Base-by-base conservation (phyloP, 2,888 invertebrate species). In the Apodemia zela region DNA sequence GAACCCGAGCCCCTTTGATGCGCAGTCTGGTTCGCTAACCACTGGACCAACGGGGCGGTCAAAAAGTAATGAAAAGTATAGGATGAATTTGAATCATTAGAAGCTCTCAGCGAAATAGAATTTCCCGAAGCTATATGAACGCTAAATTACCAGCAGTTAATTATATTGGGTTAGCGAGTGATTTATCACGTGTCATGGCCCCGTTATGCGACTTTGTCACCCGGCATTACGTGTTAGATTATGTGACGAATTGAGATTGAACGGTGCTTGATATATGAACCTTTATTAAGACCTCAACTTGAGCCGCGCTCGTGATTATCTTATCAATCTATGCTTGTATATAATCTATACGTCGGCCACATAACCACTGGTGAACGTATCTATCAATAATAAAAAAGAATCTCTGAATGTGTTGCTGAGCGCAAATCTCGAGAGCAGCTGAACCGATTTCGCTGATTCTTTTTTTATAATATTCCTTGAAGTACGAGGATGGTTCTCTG, bases 161-260 rank as follows among this genome's bases (percentile, higher is more conserved):
- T 65, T 65, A 63, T 60, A 60, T 63, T 60, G 54, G 38, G 60
- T 29, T 21, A 42, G 47, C 42, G 58, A 42, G 60, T 63, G 49
- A 63, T 63, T 35, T 59, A 51, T 63, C 51, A 62, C 33, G 54
- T 61, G 60, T 60, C 60, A 51, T 21, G 59, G 42, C 38, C 17
- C 42, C 47, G 13, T 3, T 29, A 29, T 58, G 58, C 58, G 45
- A 54, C 18, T 15, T 29, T 58, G 62, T 63, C 62, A 63, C 33
- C 33, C 21, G 33, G 25, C 35, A 35, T 21, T 35, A 21, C 42
- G 62, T 45, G 54, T 21, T 54, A 54, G 62, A 62, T 63, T 59
- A 35, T 47, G 33, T 63, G 62, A 63, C 59, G 62, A 63, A 63
- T 63, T 63, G 59, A 63, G 62, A 63, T 63, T 47, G 62, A 63